Evolutionary conservation across 2,888 invertebrate genomes (phyloP).

Genomic region (Willowsia nigromaculata): DNA sequence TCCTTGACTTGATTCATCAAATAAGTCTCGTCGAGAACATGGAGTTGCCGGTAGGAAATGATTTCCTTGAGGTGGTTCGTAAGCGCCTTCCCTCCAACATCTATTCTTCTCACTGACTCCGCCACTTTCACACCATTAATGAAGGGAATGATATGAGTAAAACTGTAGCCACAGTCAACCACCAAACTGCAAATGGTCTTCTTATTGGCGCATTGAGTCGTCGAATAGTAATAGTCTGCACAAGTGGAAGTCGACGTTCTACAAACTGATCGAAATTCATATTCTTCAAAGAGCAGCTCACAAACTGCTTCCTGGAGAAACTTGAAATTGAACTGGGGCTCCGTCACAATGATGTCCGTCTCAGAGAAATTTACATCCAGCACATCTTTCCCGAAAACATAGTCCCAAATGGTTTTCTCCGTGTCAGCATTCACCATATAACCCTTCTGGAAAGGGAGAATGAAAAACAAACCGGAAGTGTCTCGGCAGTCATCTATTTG

Average conservation of each 20-base stretch:
- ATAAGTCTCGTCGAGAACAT: slow-evolving; percentile 99
- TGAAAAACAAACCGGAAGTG: slow-evolving; percentile 95
- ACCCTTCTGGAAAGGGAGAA: slow-evolving; percentile 96
- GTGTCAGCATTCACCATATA: slow-evolving; percentile 97
- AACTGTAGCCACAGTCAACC: slow-evolving; percentile 97
- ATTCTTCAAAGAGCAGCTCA: slow-evolving; percentile 99
- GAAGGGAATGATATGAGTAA: slow-evolving; percentile 96
- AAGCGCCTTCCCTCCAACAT: slow-evolving; percentile 97
- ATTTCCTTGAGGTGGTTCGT: slow-evolving; percentile 99
- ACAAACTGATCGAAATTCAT: slow-evolving; percentile 91
- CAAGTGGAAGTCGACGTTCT: slow-evolving; percentile 83
- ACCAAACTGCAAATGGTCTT: slow-evolving; percentile 85
- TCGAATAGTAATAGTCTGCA: slow-evolving; percentile 30
- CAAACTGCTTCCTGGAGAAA: slow-evolving; percentile 95
- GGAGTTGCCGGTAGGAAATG: slow-evolving; percentile 95
- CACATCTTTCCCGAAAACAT: slow-evolving; percentile 92
- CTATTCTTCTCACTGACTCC: slow-evolving; percentile 89
- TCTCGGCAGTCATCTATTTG: slow-evolving; percentile 98
- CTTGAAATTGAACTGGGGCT: slow-evolving; percentile 95
- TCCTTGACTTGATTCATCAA: slow-evolving; percentile 99
- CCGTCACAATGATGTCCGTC: slow-evolving; percentile 92
- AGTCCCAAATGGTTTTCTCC: slow-evolving; percentile 97
- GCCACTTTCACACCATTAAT: slow-evolving; percentile 87
- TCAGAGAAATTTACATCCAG: slow-evolving; percentile 89
- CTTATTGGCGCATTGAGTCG: neutral